phyloP scores from a whole-genome alignment of 2,797 vertebrate species.

The Sciurus carolinensis region DNA sequence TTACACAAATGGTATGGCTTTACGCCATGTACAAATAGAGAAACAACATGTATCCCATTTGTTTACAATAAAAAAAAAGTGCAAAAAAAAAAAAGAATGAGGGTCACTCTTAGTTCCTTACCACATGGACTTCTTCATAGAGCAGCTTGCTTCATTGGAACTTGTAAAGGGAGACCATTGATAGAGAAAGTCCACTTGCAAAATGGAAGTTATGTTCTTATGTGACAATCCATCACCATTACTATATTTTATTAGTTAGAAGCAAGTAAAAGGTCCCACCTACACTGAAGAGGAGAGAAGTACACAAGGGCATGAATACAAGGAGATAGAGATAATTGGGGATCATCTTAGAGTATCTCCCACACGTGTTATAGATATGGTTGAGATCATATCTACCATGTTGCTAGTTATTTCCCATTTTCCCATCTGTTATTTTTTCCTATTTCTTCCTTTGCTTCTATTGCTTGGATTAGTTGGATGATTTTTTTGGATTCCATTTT shows the following conservation, averaged over 20 bases:
- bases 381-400: slow-evolving; percentile 27
- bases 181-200: slow-evolving; percentile 6
- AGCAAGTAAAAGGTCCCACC: background rate
- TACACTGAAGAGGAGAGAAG: background rate
- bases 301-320: background rate
- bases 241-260: background rate
- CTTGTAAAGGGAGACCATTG: background rate
- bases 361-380: background rate
- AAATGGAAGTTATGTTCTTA: background rate
- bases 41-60: no score
- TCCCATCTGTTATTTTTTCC: slow-evolving; percentile 14
- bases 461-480: slow-evolving; percentile 18
- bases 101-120: background rate
- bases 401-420: slow-evolving; percentile 47
- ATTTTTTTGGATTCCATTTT: slow-evolving; percentile 55
- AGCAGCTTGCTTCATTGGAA: slow-evolving; percentile 17
- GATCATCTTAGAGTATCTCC: background rate
- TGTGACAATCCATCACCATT: background rate
- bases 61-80: no score
- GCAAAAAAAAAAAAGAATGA: no score
- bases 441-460: slow-evolving; percentile 24
- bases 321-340: background rate
- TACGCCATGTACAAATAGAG: no score
- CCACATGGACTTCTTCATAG: background rate
- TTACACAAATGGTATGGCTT: no score